Conservation (phyloP, 2,888 invertebrate genomes). For the Yponomeuta plumbellus region DNA sequence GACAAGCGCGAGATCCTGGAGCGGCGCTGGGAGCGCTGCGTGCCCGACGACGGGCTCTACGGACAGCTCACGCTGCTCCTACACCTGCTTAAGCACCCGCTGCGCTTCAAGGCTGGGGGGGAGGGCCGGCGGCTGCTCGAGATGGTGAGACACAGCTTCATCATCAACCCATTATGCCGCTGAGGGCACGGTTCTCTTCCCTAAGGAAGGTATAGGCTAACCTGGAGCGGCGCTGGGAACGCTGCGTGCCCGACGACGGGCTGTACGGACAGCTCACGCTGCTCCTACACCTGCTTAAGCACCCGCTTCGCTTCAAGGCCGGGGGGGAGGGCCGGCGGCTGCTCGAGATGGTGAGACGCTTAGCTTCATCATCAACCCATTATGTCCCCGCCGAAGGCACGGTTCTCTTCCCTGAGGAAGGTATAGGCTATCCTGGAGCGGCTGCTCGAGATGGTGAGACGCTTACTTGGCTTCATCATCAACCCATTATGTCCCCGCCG, state of each 20-base stretch:
- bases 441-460: slow-evolving; percentile 77
- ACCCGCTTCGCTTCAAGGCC: slow-evolving; percentile 90
- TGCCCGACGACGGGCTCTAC: slow-evolving; percentile 93
- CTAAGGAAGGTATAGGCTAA: slow-evolving; percentile 11
- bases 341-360: slow-evolving; percentile 72
- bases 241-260: slow-evolving; percentile 92
- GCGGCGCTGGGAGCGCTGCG: slow-evolving; percentile 84
- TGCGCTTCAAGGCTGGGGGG: slow-evolving; percentile 88
- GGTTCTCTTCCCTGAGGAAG: too few relatives aligned
- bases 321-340: slow-evolving; percentile 84
- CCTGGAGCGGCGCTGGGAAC: slow-evolving; percentile 87
- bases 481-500: too few relatives aligned
- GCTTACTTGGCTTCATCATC: too few relatives aligned
- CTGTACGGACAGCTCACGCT: slow-evolving; percentile 91
- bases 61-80: slow-evolving; percentile 90
- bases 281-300: slow-evolving; percentile 91
- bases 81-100: slow-evolving; percentile 92
- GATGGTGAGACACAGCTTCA: slow-evolving; percentile 69
- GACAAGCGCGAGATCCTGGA: slow-evolving; percentile 87
- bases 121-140: slow-evolving; percentile 81
- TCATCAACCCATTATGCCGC: too few relatives aligned
- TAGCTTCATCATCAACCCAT: too few relatives aligned
- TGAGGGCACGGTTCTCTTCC: too few relatives aligned
- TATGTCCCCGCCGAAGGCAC: too few relatives aligned
- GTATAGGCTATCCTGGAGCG: too few relatives aligned